A percentile compares a stretch with the other conserved stretches of the same genome.
phyloP scores from a whole-genome alignment of 1,140 invertebrate species.

The Tachypleus tridentatus region DNA sequence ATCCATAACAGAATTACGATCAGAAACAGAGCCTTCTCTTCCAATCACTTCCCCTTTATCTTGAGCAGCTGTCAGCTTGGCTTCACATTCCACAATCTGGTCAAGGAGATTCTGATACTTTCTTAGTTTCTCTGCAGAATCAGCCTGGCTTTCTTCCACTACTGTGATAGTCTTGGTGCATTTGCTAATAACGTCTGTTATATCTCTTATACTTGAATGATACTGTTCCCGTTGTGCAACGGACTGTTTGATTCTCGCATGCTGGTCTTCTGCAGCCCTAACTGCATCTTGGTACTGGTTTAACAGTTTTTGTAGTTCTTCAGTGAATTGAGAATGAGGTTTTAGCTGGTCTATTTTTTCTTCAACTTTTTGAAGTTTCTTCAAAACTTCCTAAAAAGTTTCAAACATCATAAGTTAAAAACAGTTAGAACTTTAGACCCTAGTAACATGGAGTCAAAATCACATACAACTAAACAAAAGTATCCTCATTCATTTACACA shows the following conservation, averaged over 20 bases:
- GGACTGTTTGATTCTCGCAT: conserved; percentile 49
- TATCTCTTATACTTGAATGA: conserved; percentile 67
- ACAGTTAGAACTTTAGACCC: too few species aligned
- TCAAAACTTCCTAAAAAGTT: conserved; percentile 45
- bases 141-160: conserved; percentile 63
- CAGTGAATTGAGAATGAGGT: conserved; percentile 40
- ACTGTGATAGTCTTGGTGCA: conserved; percentile 72
- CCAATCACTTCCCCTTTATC: conserved; percentile 87
- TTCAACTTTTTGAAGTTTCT: conserved; percentile 65
- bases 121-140: conserved; percentile 74
- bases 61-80: conserved; percentile 63
- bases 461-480: too few species aligned
- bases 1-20: conserved; percentile 74
- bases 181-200: conserved; percentile 70
- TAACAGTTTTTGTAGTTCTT: conserved; percentile 61
- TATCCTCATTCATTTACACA: too few species aligned
- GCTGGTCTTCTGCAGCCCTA: conserved; percentile 65
- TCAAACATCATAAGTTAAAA: too few species aligned
- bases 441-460: too few species aligned
- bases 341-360: conserved; percentile 58
- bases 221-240: conserved; percentile 73
- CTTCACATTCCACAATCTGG: conserved; percentile 73
- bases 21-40: conserved; percentile 67
- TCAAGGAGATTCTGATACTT: conserved; percentile 63
- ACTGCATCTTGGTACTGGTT: conserved; percentile 72